A percentile compares a stretch with the other conserved stretches of the same genome.
phyloP scores from a whole-genome alignment of 2,797 vertebrate species.

The Orientallactaga sibirica region DNA sequence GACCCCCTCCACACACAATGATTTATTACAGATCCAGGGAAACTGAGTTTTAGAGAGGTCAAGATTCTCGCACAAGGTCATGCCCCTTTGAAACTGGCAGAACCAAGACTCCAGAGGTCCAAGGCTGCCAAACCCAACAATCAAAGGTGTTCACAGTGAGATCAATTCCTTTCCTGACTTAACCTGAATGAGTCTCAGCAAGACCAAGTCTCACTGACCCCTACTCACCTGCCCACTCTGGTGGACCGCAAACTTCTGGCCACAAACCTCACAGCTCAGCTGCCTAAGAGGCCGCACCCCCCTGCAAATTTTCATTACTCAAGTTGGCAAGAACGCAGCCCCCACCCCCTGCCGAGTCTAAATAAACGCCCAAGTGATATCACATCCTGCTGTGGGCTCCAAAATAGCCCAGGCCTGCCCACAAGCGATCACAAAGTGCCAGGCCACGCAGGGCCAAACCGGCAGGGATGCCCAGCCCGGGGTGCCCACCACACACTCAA shows the following conservation, averaged over 20 bases:
- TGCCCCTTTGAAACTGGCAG: background rate
- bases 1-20: background rate
- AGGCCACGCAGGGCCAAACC: conserved; percentile 82
- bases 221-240: conserved; percentile 32
- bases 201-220: conserved; percentile 34
- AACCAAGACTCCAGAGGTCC: conserved; percentile 27
- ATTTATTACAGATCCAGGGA: conserved; percentile 41
- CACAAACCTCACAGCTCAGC: conserved; percentile 41
- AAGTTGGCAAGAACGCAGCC: conserved; percentile 77
- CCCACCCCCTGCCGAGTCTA: conserved; percentile 75
- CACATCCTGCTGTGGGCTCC: conserved; percentile 84
- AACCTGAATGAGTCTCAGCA: background rate
- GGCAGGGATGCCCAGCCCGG: conserved; percentile 70
- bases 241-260: conserved; percentile 61
- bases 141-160: background rate
- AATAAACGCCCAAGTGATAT: conserved; percentile 84
- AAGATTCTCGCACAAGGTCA: conserved; percentile 55
- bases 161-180: background rate
- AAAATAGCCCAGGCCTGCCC: conserved; percentile 81
- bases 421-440: conserved; percentile 82
- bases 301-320: conserved; percentile 81
- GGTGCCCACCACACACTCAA: conserved; percentile 71
- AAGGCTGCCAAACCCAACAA: background rate
- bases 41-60: conserved; percentile 36
- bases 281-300: conserved; percentile 69